Evolutionary conservation across 2,797 vertebrate species (phyloP).

Genomic region (Alfaro cultratus): DNA sequence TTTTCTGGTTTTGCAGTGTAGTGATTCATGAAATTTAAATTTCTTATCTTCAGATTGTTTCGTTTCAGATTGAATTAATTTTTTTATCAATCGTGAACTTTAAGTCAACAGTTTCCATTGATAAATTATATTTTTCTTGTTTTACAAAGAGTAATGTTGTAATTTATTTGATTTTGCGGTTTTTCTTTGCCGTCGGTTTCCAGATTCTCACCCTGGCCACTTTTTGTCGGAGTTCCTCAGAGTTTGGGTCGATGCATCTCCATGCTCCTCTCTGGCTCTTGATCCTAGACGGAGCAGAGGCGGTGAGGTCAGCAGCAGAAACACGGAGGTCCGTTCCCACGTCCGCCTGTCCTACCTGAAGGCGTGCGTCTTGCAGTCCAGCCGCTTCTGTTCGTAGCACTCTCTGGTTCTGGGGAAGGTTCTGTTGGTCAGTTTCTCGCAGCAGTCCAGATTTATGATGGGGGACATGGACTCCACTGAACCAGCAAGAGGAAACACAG

Average conservation of each 20-base stretch:
- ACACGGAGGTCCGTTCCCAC: not conserved
- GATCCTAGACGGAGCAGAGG: not conserved
- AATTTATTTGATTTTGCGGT: not conserved
- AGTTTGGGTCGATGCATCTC: not conserved
- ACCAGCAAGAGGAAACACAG: not conserved
- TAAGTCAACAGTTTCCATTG: too few species aligned
- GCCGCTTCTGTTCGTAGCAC: conserved; percentile 50
- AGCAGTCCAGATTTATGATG: not conserved
- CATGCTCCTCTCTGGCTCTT: not conserved
- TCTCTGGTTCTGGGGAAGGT: not conserved
- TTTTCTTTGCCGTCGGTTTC: not conserved
- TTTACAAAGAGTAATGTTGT: too few species aligned
- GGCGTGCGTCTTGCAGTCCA: conserved; percentile 28
- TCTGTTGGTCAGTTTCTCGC: rapidly evolving
- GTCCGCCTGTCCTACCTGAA: conserved; percentile 35
- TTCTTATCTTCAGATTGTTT: too few species aligned
- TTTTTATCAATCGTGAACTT: not conserved
- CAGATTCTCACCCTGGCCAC: not conserved
- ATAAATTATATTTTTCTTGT: not conserved
- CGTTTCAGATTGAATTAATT: too few species aligned
- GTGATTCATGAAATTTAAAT: too few species aligned
- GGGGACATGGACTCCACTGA: not conserved
- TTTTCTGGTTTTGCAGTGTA: too few species aligned
- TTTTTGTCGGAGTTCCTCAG: not conserved
- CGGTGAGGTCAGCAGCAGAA: not conserved